Percentiles rank a stretch among this genome's conserved stretches.
Evolutionary conservation across 1,140 invertebrate species (phyloP).

Genomic region (Eciton burchellii): DNA sequence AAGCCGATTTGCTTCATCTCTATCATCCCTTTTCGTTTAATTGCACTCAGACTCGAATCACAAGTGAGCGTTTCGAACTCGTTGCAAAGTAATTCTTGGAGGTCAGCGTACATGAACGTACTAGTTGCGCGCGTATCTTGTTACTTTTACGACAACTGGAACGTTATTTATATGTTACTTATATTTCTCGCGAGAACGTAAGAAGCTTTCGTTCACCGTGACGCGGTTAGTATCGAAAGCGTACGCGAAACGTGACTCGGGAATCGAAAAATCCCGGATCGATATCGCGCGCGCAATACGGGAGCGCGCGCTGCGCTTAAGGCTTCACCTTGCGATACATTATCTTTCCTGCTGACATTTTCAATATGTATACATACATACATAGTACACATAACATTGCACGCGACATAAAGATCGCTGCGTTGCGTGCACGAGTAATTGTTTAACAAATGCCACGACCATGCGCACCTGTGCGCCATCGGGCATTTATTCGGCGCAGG

Average conservation of each 20-base stretch:
- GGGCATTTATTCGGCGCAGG: slow-evolving; percentile 56
- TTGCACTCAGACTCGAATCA: slow-evolving; percentile 13
- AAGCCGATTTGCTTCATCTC: too few relatives aligned
- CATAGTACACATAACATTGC: too few relatives aligned
- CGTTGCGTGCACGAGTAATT: slow-evolving; percentile 66
- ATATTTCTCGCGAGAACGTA: not conserved
- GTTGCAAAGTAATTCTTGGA: slow-evolving; percentile 32
- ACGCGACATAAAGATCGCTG: slow-evolving; percentile 51
- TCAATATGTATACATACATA: slow-evolving; percentile 49
- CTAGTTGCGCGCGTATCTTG: not conserved
- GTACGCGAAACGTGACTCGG: slow-evolving; percentile 15
- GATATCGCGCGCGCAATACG: slow-evolving; percentile 17
- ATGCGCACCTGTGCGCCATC: slow-evolving; percentile 51
- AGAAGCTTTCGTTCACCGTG: not conserved
- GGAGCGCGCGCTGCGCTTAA: not conserved
- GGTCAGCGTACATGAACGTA: slow-evolving; percentile 65
- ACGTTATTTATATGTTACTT: not conserved
- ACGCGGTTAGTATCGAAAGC: not conserved
- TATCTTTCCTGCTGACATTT: slow-evolving; percentile 61
- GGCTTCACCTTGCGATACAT: slow-evolving; percentile 43
- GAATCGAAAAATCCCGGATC: slow-evolving; percentile 39
- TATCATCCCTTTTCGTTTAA: not conserved
- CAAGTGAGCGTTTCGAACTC: slow-evolving; percentile 66
- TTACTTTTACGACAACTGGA: not conserved
- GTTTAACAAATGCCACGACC: slow-evolving; percentile 68